Evolutionary conservation across 2,888 invertebrate genomes (phyloP).

Genomic region (Drosophila gaucha): DNA sequence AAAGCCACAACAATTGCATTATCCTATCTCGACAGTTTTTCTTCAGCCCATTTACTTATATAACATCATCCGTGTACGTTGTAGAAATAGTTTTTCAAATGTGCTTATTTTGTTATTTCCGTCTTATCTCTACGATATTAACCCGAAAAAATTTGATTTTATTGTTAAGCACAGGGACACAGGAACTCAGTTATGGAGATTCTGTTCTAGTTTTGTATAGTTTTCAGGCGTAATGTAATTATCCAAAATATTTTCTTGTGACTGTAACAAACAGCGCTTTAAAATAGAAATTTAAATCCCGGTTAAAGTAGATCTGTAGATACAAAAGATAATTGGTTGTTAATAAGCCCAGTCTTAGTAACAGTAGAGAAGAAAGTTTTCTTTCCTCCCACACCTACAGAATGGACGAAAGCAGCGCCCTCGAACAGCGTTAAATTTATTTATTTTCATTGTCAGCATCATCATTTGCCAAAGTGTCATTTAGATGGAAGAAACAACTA

Average conservation of each 20-base stretch:
- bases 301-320: background rate
- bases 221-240: background rate
- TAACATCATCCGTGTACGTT: background rate
- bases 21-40: constrained; percentile 28
- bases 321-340: constrained; percentile 13
- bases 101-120: constrained; percentile 5
- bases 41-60: background rate
- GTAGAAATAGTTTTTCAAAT: constrained; percentile 1
- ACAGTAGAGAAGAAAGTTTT: constrained; percentile 35
- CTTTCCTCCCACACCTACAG: background rate
- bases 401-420: constrained; percentile 8
- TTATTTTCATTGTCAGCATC: constrained; percentile 74
- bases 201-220: too few relatives aligned
- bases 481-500: constrained; percentile 32
- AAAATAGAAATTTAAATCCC: background rate
- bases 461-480: constrained; percentile 65
- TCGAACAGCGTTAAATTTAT: constrained; percentile 68
- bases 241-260: background rate
- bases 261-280: background rate
- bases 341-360: constrained; percentile 52
- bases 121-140: background rate
- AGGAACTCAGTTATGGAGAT: too few relatives aligned
- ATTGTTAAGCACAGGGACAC: background rate
- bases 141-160: background rate
- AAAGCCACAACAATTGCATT: constrained; percentile 69